Percentiles rank a stretch among this genome's conserved stretches.
phyloP scores from a whole-genome alignment of 2,797 vertebrate species.

The Mormyrops attenuatus region DNA sequence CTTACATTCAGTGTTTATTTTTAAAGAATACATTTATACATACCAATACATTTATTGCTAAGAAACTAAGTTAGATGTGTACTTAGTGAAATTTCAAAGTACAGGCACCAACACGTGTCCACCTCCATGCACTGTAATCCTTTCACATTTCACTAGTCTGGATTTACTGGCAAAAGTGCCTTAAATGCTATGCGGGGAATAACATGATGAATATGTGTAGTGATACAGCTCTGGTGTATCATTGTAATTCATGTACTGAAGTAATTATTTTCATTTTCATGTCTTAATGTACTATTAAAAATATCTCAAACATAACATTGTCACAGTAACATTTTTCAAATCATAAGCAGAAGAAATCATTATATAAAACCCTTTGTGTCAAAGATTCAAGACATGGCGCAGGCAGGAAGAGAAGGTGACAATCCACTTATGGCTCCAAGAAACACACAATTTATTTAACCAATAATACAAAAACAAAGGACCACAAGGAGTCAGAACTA shows the following conservation, averaged over 20 bases:
- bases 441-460: too few species aligned
- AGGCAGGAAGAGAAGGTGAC: too few species aligned
- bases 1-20: not conserved
- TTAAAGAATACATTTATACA: not conserved
- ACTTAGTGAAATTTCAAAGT: too few species aligned
- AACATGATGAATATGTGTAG: not conserved
- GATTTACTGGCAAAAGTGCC: not conserved
- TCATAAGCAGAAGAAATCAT: not conserved
- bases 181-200: not conserved
- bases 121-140: too few species aligned
- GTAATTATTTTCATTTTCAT: not conserved
- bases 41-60: not conserved
- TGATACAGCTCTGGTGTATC: not conserved
- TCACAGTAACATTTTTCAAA: not conserved
- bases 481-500: too few species aligned
- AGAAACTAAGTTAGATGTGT: not conserved
- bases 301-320: not conserved
- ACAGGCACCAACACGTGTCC: too few species aligned
- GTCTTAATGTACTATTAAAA: not conserved
- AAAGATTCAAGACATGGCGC: too few species aligned
- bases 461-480: too few species aligned
- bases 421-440: too few species aligned
- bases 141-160: not conserved
- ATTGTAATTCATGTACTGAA: not conserved
- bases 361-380: not conserved